Conservation (phyloP, 2,113 vertebrate species). For the Rhynchomys soricoides region DNA sequence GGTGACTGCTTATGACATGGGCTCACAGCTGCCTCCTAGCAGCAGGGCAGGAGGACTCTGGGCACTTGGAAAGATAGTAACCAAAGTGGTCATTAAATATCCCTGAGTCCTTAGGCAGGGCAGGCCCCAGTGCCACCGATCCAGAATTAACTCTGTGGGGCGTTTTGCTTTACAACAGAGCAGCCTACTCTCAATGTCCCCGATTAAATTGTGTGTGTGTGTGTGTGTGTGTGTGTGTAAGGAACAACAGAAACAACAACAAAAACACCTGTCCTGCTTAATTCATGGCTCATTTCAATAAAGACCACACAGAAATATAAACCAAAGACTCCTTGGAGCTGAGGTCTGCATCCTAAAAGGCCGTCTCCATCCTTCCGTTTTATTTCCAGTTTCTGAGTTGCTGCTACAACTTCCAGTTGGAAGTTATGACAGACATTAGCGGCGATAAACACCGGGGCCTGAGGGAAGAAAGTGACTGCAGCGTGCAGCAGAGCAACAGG, state of each 20-base stretch:
- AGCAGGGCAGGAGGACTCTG: not conserved
- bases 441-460: not conserved
- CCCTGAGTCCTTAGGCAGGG: not conserved
- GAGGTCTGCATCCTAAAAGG: not conserved
- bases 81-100: not conserved
- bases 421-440: not conserved
- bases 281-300: not conserved
- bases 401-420: no score
- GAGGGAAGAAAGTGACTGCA: accelerated
- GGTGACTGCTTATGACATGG: not conserved
- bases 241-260: not conserved
- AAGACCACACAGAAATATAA: not conserved
- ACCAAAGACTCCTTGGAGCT: not conserved
- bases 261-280: not conserved
- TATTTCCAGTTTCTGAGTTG: not conserved
- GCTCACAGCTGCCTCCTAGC: not conserved
- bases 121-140: not conserved
- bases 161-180: accelerated
- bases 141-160: accelerated
- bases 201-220: not conserved
- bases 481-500: accelerated
- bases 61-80: not conserved
- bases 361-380: not conserved
- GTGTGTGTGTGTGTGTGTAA: not conserved
- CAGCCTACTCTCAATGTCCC: accelerated